phyloP scores from a whole-genome alignment of 2,888 invertebrate genomes.

The Tipula confusa region DNA sequence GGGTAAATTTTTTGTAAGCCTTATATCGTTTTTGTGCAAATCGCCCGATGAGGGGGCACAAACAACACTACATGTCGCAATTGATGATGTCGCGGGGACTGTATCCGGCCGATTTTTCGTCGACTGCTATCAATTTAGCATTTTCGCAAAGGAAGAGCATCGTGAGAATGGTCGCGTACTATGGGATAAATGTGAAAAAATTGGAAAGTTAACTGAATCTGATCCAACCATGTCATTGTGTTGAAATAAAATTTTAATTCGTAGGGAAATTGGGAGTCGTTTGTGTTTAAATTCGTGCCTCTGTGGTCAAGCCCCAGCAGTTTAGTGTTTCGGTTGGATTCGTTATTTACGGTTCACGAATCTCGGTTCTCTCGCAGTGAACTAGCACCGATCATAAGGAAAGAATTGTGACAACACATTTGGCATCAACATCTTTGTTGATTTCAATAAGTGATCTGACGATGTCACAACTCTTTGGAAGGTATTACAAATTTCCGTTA shows the following conservation, averaged over 20 bases:
- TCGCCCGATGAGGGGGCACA: constrained; percentile 67
- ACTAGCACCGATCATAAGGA: no score
- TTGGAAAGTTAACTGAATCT: constrained; percentile 55
- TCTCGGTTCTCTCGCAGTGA: no score
- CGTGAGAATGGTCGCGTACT: constrained; percentile 64
- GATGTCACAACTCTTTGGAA: no score
- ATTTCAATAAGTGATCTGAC: no score
- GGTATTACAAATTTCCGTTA: no score
- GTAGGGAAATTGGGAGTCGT: neutral
- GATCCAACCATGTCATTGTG: neutral
- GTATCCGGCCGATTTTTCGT: constrained; percentile 67
- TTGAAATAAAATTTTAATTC: neutral
- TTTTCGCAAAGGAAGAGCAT: constrained; percentile 56
- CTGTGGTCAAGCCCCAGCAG: neutral
- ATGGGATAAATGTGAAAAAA: constrained; percentile 71
- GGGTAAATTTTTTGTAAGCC: constrained; percentile 55
- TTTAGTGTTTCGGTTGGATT: no score
- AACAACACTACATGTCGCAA: constrained; percentile 64
- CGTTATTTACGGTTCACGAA: no score
- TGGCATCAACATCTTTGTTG: no score
- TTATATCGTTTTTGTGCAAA: constrained; percentile 60
- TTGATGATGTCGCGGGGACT: constrained; percentile 60
- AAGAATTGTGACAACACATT: no score
- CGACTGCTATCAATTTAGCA: constrained; percentile 60
- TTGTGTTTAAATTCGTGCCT: neutral